A percentile compares a stretch with the other conserved stretches of the same genome.
Evolutionary conservation across 2,797 vertebrate genomes (phyloP).

Genomic region (Pseudochaenichthys georgianus): DNA sequence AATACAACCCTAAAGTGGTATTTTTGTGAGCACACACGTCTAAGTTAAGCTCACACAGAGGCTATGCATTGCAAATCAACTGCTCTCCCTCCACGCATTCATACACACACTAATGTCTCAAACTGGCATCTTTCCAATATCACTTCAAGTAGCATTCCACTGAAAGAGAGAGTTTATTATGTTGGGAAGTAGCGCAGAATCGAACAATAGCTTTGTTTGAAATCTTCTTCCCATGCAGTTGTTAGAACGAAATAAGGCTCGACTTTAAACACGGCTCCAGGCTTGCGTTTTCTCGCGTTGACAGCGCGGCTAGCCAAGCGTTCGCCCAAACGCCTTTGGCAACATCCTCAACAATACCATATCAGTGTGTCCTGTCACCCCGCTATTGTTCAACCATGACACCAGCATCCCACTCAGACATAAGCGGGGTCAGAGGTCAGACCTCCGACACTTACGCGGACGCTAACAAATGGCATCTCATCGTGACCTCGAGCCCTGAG

Average conservation of each 20-base stretch:
- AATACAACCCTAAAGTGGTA: conserved; percentile 61
- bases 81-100: not conserved
- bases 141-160: conserved; percentile 16
- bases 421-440: conserved; percentile 72
- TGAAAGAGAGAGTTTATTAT: conserved; percentile 32
- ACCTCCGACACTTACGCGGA: conserved; percentile 50
- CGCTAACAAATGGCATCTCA: conserved; percentile 60
- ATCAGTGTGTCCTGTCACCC: conserved; percentile 59
- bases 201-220: conserved; percentile 16
- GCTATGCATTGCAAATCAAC: conserved; percentile 26
- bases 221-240: not conserved
- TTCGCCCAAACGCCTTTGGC: conserved; percentile 47
- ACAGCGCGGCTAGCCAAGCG: conserved; percentile 35
- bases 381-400: conserved; percentile 69
- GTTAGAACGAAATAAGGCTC: not conserved
- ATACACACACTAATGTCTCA: not conserved
- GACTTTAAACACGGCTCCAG: conserved; percentile 11
- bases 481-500: conserved; percentile 59
- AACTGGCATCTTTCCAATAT: conserved; percentile 2
- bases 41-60: conserved; percentile 26
- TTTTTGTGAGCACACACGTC: conserved; percentile 43
- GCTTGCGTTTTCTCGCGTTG: not conserved
- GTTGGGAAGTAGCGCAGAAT: conserved; percentile 6
- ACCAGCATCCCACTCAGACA: conserved; percentile 68
- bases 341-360: conserved; percentile 20